A percentile compares a stretch with the other conserved stretches of the same genome.
These are phyloP conservation scores for Tetropium fuscum DNA, from an alignment of 2,888 invertebrate species.

Conservation along the genomic window DNA sequence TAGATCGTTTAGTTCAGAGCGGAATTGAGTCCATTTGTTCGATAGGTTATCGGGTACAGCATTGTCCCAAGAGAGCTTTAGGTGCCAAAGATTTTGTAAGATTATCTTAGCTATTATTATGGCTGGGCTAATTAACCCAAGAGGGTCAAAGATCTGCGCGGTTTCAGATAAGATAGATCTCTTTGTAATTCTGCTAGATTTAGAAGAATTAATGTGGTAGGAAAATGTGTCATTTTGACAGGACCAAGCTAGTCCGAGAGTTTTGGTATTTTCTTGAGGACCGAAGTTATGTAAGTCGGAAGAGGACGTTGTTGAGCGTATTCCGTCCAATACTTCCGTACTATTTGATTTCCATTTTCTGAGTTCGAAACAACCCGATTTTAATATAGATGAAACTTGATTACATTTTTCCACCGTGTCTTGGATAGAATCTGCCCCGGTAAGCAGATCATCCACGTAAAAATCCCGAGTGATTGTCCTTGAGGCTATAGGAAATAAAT, in stretches of 20 bases:
- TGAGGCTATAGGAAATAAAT: not conserved
- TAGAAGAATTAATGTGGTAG: not conserved
- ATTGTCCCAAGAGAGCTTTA: conserved; percentile 7
- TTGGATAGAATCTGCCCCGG: not conserved
- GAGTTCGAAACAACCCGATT: conserved; percentile 9
- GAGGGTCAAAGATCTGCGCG: conserved; percentile 9
- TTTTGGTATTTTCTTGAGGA: conserved; percentile 7
- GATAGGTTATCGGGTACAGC: not conserved
- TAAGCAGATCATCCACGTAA: conserved; percentile 24
- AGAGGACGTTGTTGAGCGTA: not conserved
- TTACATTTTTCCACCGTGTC: not conserved
- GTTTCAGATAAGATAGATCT: conserved; percentile 12
- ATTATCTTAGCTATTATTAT: conserved; percentile 6
- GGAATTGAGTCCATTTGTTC: not conserved
- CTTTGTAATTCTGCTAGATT: not conserved
- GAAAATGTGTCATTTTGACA: conserved; percentile 6
- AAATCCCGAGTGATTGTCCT: conserved; percentile 11
- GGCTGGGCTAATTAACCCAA: not conserved
- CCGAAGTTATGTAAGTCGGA: not conserved
- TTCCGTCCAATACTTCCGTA: not conserved
- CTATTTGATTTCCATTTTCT: conserved; percentile 19
- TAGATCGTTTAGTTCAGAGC: not conserved
- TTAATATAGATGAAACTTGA: conserved; percentile 4
- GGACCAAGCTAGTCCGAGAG: conserved; percentile 20
- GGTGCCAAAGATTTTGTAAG: not conserved